Conservation (phyloP, 2,113 vertebrate genomes). For the Chionis minor region DNA sequence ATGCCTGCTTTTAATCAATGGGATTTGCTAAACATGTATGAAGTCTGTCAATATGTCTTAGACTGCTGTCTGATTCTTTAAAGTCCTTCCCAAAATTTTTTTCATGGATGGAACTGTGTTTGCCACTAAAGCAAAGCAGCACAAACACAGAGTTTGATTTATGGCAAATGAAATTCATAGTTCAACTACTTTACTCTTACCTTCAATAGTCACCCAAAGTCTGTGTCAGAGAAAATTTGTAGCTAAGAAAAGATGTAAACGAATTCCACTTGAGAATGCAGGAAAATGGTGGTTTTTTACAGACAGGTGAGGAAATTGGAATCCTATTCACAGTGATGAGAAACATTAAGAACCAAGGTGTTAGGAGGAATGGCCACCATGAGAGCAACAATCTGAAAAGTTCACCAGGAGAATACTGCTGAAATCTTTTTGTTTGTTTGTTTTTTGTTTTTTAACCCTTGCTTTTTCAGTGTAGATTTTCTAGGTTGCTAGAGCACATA, state of each 20-base stretch:
- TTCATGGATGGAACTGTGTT: neutral
- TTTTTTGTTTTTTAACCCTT: neutral
- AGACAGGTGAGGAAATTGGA: neutral
- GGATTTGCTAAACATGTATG: neutral
- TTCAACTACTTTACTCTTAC: neutral
- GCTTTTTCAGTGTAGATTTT: neutral
- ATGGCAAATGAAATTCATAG: neutral
- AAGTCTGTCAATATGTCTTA: neutral
- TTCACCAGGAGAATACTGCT: neutral
- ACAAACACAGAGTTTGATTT: neutral
- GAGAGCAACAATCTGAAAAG: neutral
- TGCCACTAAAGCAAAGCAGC: neutral
- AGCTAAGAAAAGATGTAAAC: neutral
- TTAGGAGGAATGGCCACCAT: neutral
- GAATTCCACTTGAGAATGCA: neutral
- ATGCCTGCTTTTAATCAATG: neutral
- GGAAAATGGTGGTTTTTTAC: neutral
- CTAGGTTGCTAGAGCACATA: neutral
- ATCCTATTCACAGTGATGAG: neutral
- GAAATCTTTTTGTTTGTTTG: neutral
- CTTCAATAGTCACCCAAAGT: neutral
- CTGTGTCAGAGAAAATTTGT: neutral
- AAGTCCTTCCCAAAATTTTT: neutral
- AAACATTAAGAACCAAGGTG: neutral
- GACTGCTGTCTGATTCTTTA: neutral